These are phyloP conservation scores for Periophthalmus magnuspinnatus DNA, from an alignment of 2,797 vertebrate genomes.

Conservation along the genomic window DNA sequence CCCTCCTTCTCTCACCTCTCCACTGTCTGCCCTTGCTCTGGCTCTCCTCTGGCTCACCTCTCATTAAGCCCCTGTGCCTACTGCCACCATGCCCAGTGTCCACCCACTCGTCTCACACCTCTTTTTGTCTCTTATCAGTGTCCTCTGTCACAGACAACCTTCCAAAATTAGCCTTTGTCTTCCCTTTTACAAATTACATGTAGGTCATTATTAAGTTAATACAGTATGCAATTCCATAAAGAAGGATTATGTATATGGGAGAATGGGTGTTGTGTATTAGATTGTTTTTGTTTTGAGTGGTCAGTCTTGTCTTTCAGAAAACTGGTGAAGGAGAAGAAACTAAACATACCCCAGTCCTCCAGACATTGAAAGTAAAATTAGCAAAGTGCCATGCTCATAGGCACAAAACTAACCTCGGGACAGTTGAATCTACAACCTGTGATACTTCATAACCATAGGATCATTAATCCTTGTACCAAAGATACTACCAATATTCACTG, in stretches of 20 bases:
- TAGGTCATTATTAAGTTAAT: constrained; percentile 5
- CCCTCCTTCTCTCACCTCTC: constrained; percentile 71
- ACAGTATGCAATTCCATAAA: background rate
- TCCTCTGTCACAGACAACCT: constrained; percentile 29
- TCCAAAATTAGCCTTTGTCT: constrained; percentile 21
- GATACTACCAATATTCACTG: background rate
- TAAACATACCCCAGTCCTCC: background rate
- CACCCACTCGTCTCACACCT: constrained; percentile 74
- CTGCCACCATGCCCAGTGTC: constrained; percentile 69
- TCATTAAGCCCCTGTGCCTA: constrained; percentile 74
- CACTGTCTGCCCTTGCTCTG: constrained; percentile 65
- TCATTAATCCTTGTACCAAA: background rate
- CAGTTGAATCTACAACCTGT: background rate
- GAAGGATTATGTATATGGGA: background rate
- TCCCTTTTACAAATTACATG: constrained; percentile 10
- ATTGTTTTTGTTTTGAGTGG: background rate
- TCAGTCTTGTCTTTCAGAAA: background rate
- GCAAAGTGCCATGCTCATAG: background rate
- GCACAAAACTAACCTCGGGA: background rate
- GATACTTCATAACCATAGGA: background rate
- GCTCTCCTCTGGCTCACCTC: constrained; percentile 80
- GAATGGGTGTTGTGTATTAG: too few relatives aligned
- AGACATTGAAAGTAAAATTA: background rate
- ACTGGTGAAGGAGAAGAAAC: background rate
- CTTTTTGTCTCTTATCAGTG: constrained; percentile 54